Evolutionary conservation across 2,113 vertebrate species (phyloP).

Genomic region (Oxygymnocypris stewartii): DNA sequence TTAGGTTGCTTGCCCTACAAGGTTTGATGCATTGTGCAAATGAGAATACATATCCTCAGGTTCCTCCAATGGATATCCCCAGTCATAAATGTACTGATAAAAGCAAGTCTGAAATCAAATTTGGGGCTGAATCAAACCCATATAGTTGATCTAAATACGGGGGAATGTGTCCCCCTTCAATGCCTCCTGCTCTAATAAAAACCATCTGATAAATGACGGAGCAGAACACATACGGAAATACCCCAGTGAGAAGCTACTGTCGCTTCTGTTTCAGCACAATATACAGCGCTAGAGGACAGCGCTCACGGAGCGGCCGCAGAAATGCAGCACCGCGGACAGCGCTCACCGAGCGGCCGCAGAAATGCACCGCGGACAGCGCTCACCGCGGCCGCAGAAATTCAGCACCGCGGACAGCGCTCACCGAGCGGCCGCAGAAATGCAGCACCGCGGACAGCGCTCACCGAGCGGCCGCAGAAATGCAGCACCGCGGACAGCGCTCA

Average conservation of each 20-base stretch:
- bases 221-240: not conserved
- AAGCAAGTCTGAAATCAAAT: not conserved
- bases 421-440: no score
- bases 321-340: no score
- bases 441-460: no score
- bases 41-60: not conserved
- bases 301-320: not conserved
- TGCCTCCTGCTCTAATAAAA: not conserved
- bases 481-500: no score
- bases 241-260: constrained; percentile 58
- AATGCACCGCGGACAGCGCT: no score
- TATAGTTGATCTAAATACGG: not conserved
- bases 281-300: constrained; percentile 25
- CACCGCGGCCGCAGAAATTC: no score
- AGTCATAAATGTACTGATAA: not conserved
- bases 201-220: not conserved
- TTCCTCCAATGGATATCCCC: not conserved
- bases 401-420: no score
- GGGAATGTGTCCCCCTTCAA: not conserved
- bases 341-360: no score
- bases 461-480: no score
- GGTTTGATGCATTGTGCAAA: constrained; percentile 16
- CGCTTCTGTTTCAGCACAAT: constrained; percentile 48
- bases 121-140: not conserved
- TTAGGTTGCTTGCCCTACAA: not conserved